A percentile compares a stretch with the other conserved stretches of the same genome.
phyloP scores from a whole-genome alignment of 2,113 vertebrate species.

The Leuciscus idus region DNA sequence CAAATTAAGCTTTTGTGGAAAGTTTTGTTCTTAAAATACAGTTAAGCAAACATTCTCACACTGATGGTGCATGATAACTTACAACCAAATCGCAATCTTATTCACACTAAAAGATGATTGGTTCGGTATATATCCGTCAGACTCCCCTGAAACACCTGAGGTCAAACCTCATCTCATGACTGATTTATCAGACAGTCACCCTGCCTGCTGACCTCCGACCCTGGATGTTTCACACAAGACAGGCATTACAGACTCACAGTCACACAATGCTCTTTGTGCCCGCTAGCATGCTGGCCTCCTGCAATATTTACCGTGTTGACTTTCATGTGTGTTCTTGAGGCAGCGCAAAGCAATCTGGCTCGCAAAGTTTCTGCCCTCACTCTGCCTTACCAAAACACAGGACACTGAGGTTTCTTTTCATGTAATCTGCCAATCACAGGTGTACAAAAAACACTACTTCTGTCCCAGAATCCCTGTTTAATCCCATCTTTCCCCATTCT shows the following conservation, averaged over 20 bases:
- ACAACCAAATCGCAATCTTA: constrained; percentile 16
- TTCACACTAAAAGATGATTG: constrained; percentile 10
- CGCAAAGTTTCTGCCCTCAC: background rate
- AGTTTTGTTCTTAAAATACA: too few relatives aligned
- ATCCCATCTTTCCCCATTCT: background rate
- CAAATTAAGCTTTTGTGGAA: too few relatives aligned
- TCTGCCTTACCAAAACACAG: background rate
- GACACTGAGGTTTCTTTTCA: background rate
- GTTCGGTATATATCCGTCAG: background rate
- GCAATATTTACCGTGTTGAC: constrained; percentile 31
- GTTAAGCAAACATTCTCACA: background rate
- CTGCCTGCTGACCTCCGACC: constrained; percentile 21
- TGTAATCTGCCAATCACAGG: constrained; percentile 1
- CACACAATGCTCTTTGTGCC: background rate
- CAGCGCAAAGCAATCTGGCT: constrained; percentile 3
- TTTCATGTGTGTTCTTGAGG: constrained; percentile 37
- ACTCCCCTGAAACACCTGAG: background rate
- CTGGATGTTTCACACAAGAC: constrained; percentile 8
- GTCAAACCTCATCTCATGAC: background rate
- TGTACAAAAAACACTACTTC: background rate
- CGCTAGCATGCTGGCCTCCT: constrained; percentile 1
- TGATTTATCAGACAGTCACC: background rate
- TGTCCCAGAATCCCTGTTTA: background rate
- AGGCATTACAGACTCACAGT: background rate
- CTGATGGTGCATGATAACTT: constrained; percentile 15